These are phyloP conservation scores for Neotragus pygmaeus DNA, from an alignment of 2,113 vertebrate species.

Conservation along the genomic window DNA sequence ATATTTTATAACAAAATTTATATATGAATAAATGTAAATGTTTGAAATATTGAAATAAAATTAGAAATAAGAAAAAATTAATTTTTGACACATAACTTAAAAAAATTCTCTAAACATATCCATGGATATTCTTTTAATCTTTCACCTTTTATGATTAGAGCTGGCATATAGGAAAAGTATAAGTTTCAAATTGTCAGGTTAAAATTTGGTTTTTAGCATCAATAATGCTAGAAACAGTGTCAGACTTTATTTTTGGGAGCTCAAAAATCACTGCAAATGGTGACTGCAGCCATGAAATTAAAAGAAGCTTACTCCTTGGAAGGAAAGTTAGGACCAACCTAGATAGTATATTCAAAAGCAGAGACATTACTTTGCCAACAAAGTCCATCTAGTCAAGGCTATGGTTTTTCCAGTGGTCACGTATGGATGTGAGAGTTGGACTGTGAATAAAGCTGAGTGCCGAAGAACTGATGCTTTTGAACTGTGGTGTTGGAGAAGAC, in stretches of 20 bases:
- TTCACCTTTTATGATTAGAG: not conserved
- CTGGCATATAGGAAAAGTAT: not conserved
- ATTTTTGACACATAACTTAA: not conserved
- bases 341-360: no score
- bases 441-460: fast-evolving
- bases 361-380: no score
- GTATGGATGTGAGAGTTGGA: no score
- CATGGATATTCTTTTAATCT: not conserved
- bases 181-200: not conserved
- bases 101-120: not conserved
- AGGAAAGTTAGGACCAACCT: no score
- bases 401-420: no score
- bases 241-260: no score
- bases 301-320: no score
- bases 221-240: not conserved
- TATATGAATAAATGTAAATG: not conserved
- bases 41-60: not conserved
- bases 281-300: no score
- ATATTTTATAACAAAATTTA: not conserved
- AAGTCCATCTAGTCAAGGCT: no score
- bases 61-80: not conserved
- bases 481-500: no score
- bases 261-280: no score
- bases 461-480: no score
- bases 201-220: not conserved